Conservation (phyloP, 2,888 invertebrate genomes). For the Macrostomum cliftonense region DNA sequence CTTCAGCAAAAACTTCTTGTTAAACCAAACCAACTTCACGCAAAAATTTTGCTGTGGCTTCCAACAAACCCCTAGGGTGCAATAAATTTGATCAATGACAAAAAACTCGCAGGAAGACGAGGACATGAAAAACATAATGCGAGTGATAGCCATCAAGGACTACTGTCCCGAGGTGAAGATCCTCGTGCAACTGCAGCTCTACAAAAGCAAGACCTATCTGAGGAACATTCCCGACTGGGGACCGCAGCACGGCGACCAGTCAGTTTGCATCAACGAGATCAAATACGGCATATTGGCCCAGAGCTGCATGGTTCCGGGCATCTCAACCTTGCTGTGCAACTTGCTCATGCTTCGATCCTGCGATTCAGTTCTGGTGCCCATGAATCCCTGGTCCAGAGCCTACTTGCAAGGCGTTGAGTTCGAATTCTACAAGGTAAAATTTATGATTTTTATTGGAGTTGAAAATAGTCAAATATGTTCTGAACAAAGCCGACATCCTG, state of each 20-base stretch:
- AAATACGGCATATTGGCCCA: slow-evolving; percentile 2
- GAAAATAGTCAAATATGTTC: too few species aligned
- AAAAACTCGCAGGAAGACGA: not conserved
- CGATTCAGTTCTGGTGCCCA: too few species aligned
- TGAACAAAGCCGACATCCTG: too few species aligned
- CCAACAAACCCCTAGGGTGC: too few species aligned
- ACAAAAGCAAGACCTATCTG: not conserved
- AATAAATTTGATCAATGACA: too few species aligned
- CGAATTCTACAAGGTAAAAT: too few species aligned
- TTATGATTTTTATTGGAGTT: too few species aligned
- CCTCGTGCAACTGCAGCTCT: not conserved
- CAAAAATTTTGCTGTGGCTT: too few species aligned
- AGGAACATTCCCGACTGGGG: not conserved
- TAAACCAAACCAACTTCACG: too few species aligned
- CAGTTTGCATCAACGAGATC: not conserved
- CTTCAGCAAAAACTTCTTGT: too few species aligned
- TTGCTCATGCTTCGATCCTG: not conserved
- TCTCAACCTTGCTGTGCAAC: slow-evolving; percentile 2
- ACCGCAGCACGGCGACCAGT: not conserved
- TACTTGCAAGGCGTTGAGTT: too few species aligned
- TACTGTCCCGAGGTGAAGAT: not conserved
- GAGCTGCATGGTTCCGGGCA: slow-evolving; percentile 1
- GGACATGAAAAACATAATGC: slow-evolving; percentile 1
- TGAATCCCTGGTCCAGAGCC: too few species aligned
- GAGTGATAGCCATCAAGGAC: slow-evolving; percentile 1